Evolutionary conservation across 2,888 invertebrate species (phyloP).

Genomic region (Philonicus albiceps): DNA sequence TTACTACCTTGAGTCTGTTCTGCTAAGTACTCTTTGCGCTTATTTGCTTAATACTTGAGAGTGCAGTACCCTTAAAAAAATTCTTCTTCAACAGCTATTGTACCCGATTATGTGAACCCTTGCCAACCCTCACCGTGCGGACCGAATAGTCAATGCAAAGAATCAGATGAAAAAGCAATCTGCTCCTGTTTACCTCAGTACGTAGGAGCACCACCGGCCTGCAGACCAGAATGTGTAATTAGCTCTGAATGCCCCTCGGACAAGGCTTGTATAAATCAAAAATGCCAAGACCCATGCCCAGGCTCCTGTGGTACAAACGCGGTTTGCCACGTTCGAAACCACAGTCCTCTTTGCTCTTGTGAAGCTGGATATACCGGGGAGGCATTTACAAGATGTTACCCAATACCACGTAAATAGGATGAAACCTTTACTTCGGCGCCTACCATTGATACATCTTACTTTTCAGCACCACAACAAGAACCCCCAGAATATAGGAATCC

Average conservation of each 20-base stretch:
- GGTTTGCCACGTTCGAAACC: conserved; percentile 80
- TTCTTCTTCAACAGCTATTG: neutral
- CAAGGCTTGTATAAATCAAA: conserved; percentile 78
- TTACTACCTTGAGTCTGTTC: neutral
- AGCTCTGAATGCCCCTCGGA: conserved; percentile 80
- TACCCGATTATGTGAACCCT: conserved; percentile 63
- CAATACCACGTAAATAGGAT: conserved; percentile 65
- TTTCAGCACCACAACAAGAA: conserved; percentile 49
- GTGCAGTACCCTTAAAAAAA: neutral
- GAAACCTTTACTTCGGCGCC: neutral
- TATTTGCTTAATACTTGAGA: neutral
- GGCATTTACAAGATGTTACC: conserved; percentile 74
- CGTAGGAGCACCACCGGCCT: conserved; percentile 79
- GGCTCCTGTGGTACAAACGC: conserved; percentile 82
- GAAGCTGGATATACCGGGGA: conserved; percentile 77
- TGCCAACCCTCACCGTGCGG: conserved; percentile 82
- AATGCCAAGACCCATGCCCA: conserved; percentile 81
- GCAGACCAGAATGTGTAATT: conserved; percentile 82
- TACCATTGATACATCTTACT: neutral
- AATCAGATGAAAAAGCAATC: conserved; percentile 71
- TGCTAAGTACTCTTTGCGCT: neutral
- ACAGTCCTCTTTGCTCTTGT: conserved; percentile 84
- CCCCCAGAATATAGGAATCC: conserved; percentile 67
- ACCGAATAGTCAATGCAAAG: conserved; percentile 77
- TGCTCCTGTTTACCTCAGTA: conserved; percentile 77